Evolutionary conservation across 2,888 invertebrate genomes (phyloP), one percentile per base, ranked within the genome.

Genomic region (Dinocampus coccinellae): DNA sequence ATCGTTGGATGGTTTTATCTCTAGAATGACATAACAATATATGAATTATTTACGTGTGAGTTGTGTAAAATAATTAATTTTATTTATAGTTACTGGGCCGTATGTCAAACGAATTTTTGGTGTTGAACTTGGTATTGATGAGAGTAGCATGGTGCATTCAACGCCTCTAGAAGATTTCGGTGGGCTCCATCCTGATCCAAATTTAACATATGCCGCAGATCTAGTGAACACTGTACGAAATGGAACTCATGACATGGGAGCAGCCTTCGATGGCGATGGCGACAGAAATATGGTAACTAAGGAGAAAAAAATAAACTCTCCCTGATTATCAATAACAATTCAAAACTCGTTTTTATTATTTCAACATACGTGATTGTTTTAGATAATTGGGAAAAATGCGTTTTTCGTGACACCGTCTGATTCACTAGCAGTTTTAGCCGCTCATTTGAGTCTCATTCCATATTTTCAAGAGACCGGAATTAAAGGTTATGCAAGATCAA

Each of bases 381-480:
- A 94, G 99, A 96, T 99, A 81, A 92, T 99, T 68, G 99, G 99
- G 10, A 92, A 94, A 83, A 92, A 92, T 74, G 98, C 97, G 3
- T 99, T 99, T 89, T 99, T 99, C 89, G 98, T 99, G 13, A 98
- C 97, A 0, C 99, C 99, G 0, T 97, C 97, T 65, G 99, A 99
- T 86, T 94, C 98, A 11, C 90, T 99, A 79, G 99, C 99, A 0
- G 97, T 97, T 3, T 91, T 99, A 73, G 99, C 98, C 3, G 94
- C 95, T 83, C 94, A 98, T 87, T 89, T 98, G 73, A 91, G 94
- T 26, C 92, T 92, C 83, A 97, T 99, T 83, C 99, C 99, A 0
- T 99, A 99, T 89, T 99, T 99, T 89, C 89, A 92, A 85, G 92
- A 93, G 80, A 90, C 92, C 61, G 96, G 96, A 0, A 91, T 98